These are phyloP conservation scores for Synergus japonicus DNA, from an alignment of 2,888 invertebrate genomes.

Conservation along the genomic window DNA sequence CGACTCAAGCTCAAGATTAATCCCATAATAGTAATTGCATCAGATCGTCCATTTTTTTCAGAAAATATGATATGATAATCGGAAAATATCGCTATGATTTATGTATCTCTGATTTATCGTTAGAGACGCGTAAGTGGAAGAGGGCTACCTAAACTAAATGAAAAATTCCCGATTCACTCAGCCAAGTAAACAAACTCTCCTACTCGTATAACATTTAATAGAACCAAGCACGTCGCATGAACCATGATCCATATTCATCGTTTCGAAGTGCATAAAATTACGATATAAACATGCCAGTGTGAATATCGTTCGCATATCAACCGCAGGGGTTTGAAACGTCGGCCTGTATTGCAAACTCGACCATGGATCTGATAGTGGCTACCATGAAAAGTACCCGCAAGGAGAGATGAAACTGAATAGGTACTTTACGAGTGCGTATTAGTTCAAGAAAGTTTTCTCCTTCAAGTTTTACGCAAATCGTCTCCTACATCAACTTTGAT, in stretches of 20 bases:
- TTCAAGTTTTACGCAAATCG: neutral
- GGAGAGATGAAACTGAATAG: conserved; percentile 31
- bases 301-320: conserved; percentile 64
- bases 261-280: conserved; percentile 74
- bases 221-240: conserved; percentile 55
- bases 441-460: conserved; percentile 8
- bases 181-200: conserved; percentile 38
- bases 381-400: conserved; percentile 57
- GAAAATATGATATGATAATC: neutral
- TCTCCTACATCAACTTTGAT: neutral
- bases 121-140: neutral
- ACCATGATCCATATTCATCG: conserved; percentile 75
- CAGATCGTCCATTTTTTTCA: neutral
- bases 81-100: too few species aligned
- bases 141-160: conserved; percentile 15
- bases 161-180: conserved; percentile 41
- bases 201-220: conserved; percentile 42
- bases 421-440: neutral
- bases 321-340: conserved; percentile 52
- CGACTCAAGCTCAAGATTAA: conserved; percentile 18
- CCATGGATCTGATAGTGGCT: conserved; percentile 63
- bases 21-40: too few species aligned
- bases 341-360: conserved; percentile 56
- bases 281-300: conserved; percentile 61
- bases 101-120: too few species aligned